phyloP scores from a whole-genome alignment of 1,140 invertebrate genomes.

The Drosophila novamexicana region DNA sequence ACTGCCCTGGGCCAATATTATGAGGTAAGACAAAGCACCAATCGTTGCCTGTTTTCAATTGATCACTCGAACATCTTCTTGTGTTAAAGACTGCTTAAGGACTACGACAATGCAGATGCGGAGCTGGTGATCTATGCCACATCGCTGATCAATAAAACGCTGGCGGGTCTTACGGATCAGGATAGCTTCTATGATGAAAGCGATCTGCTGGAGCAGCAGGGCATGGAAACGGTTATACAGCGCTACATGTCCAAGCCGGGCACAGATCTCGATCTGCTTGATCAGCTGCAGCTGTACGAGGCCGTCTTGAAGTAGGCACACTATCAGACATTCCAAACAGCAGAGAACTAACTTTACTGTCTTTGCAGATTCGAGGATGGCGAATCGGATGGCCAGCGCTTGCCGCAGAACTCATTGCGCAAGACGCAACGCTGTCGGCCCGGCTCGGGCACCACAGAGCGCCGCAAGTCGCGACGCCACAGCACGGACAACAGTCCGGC shows the following conservation, averaged over 20 bases:
- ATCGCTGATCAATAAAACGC: constrained; percentile 97
- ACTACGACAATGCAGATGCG: constrained; percentile 97
- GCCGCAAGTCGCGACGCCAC: constrained; percentile 91
- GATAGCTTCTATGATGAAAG: constrained; percentile 99
- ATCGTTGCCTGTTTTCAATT: background rate
- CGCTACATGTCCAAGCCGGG: constrained; percentile 97
- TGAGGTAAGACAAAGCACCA: constrained; percentile 73
- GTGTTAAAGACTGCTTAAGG: constrained; percentile 90
- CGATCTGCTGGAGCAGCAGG: constrained; percentile 97
- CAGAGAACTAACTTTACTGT: constrained; percentile 52
- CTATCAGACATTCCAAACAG: background rate
- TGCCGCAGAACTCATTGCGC: constrained; percentile 92
- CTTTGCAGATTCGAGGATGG: constrained; percentile 80
- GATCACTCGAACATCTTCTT: background rate
- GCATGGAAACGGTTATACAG: constrained; percentile 96
- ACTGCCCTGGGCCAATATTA: constrained; percentile 86
- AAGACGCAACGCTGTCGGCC: constrained; percentile 90
- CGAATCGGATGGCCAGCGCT: constrained; percentile 79
- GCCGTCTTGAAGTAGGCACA: constrained; percentile 92
- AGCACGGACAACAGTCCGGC: constrained; percentile 88
- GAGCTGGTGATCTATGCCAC: constrained; percentile 98
- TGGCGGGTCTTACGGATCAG: constrained; percentile 98
- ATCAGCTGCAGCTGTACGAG: constrained; percentile 98
- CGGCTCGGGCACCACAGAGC: constrained; percentile 87
- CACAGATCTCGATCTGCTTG: constrained; percentile 95